Conservation (phyloP, 1,140 invertebrate species). For the Sminthurides bifidus region DNA sequence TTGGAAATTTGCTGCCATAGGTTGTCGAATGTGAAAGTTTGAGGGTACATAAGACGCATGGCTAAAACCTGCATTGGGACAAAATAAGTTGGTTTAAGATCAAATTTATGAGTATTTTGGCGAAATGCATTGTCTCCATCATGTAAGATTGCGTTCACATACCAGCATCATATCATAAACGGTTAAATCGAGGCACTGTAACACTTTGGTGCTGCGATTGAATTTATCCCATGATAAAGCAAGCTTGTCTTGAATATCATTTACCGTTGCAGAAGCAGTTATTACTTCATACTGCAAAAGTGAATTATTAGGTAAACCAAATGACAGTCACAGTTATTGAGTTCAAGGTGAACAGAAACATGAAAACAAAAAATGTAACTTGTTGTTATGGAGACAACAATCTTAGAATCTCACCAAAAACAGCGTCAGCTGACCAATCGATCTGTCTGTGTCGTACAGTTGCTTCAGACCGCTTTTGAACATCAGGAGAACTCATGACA, state of each 20-base stretch:
- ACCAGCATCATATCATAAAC: background rate
- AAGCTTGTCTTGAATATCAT: background rate
- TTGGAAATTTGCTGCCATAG: constrained; percentile 2
- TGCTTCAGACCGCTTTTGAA: background rate
- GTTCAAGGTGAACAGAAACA: background rate
- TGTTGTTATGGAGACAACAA: background rate
- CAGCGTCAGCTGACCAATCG: constrained; percentile 4
- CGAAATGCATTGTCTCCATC: too few relatives aligned
- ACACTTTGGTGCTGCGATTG: background rate
- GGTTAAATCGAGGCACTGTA: background rate
- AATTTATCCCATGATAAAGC: background rate
- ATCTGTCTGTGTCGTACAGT: constrained; percentile 15
- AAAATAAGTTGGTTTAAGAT: background rate
- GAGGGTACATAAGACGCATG: background rate
- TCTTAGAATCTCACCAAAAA: constrained; percentile 16
- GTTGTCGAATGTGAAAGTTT: constrained; percentile 6
- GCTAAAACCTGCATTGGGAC: background rate
- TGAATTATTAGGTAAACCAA: background rate
- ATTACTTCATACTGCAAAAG: constrained; percentile 2
- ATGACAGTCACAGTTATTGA: background rate
- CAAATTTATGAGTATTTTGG: too few relatives aligned
- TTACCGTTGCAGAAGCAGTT: constrained; percentile 1
- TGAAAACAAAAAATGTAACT: background rate
- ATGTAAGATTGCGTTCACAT: too few relatives aligned
- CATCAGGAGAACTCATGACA: background rate